Evolutionary conservation across 1,140 invertebrate species (phyloP).

Genomic region (Apis dorsata): DNA sequence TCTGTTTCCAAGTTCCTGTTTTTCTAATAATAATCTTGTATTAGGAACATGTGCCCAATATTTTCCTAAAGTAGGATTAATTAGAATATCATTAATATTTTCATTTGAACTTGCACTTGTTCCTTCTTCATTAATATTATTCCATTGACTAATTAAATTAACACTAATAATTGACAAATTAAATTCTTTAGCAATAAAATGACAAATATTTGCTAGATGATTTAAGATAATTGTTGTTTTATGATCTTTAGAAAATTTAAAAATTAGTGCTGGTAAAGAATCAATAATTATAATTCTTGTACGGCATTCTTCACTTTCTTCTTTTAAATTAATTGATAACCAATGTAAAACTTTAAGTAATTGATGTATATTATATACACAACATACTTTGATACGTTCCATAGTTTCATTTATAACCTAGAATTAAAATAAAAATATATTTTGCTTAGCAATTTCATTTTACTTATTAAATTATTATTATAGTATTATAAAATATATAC

Average conservation of each 20-base stretch:
- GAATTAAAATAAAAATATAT: conserved; percentile 35
- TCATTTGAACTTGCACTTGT: conserved; percentile 22
- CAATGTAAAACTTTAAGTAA: conserved; percentile 18
- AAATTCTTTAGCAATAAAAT: conserved; percentile 80
- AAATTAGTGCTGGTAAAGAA: conserved; percentile 82
- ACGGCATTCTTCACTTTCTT: conserved; percentile 68
- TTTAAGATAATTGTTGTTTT: conserved; percentile 77
- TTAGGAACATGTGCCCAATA: conserved; percentile 76
- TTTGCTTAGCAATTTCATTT: neutral
- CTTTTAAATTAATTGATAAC: conserved; percentile 49
- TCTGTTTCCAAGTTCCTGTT: conserved; percentile 61
- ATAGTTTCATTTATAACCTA: conserved; percentile 68
- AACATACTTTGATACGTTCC: conserved; percentile 68
- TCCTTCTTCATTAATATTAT: conserved; percentile 71
- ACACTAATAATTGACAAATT: conserved; percentile 81
- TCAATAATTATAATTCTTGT: conserved; percentile 83
- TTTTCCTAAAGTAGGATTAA: conserved; percentile 73
- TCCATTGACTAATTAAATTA: conserved; percentile 83
- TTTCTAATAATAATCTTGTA: conserved; percentile 73
- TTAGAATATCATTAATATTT: conserved; percentile 41
- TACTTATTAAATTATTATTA: neutral
- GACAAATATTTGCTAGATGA: conserved; percentile 80
- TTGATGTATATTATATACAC: conserved; percentile 51
- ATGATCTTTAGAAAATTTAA: conserved; percentile 64
- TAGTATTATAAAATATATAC: conserved; percentile 43